Evolutionary conservation across 2,888 invertebrate genomes (phyloP).

Genomic region (Dorcus parallelipipedus): DNA sequence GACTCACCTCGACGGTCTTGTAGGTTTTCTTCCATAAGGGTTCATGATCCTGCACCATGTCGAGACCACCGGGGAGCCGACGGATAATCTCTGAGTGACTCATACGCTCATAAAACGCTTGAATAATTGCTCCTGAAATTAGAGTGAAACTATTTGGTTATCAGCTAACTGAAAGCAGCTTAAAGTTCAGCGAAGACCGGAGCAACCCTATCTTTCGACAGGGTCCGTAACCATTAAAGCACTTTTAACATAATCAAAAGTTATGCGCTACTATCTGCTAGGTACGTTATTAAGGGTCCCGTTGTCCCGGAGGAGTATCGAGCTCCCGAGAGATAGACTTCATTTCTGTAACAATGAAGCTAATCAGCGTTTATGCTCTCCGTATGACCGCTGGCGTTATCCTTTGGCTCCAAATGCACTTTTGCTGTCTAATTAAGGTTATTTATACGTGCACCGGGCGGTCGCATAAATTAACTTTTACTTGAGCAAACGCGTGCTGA

Average conservation of each 20-base stretch:
- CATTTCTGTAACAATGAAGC: conserved; percentile 18
- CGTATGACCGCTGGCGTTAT: conserved; percentile 12
- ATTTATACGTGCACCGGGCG: no score
- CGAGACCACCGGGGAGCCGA: conserved; percentile 28
- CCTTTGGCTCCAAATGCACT: conserved; percentile 17
- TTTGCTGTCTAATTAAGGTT: conserved; percentile 12
- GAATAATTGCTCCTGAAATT: no score
- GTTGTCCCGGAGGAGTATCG: conserved; percentile 14
- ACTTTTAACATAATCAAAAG: conserved; percentile 31
- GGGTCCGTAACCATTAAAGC: conserved; percentile 22
- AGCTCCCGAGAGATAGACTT: conserved; percentile 15
- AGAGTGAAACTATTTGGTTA: no score
- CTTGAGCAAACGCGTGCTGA: no score
- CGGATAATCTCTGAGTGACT: conserved; percentile 26
- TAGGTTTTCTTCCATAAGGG: conserved; percentile 25
- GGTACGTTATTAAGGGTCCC: conserved; percentile 15
- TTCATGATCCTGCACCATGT: conserved; percentile 29
- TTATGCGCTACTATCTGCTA: conserved; percentile 23
- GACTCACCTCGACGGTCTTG: conserved; percentile 33
- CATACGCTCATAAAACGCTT: not conserved
- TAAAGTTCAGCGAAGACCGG: conserved; percentile 10
- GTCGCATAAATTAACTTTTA: no score
- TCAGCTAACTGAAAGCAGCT: not conserved
- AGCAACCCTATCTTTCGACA: conserved; percentile 18
- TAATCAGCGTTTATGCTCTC: conserved; percentile 16